phyloP scores from a whole-genome alignment of 2,888 invertebrate species.

The Polymixis flavicincta region DNA sequence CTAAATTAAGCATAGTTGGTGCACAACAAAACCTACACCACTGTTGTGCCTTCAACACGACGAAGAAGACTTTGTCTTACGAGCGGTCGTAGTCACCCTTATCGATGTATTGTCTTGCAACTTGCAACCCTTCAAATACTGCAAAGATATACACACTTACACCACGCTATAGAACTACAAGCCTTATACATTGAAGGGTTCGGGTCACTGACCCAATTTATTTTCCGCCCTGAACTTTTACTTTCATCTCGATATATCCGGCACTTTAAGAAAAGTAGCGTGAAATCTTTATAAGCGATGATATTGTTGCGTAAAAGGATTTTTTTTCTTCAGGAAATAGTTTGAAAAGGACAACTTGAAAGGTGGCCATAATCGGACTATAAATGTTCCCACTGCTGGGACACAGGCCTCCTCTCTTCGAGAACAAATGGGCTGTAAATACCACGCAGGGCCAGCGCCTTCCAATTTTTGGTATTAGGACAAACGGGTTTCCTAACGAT shows the following conservation, averaged over 20 bases:
- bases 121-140: conserved; percentile 27
- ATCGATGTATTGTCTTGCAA: conserved; percentile 27
- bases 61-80: neutral
- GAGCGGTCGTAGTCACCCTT: neutral
- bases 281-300: conserved; percentile 15
- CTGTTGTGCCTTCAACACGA: neutral
- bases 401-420: too few species aligned
- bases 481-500: too few species aligned
- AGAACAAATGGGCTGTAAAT: too few species aligned
- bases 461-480: too few species aligned
- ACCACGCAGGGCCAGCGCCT: too few species aligned
- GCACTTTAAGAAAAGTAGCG: conserved; percentile 29
- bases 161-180: neutral
- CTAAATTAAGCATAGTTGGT: too few species aligned
- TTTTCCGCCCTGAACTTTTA: conserved; percentile 24
- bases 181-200: conserved; percentile 35
- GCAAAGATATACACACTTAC: conserved; percentile 7
- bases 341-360: neutral
- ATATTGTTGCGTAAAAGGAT: conserved; percentile 6
- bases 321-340: neutral
- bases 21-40: neutral
- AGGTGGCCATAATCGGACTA: too few species aligned
- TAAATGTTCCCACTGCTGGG: too few species aligned
- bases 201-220: conserved; percentile 61
- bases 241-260: conserved; percentile 45